Conservation (phyloP, 2,888 invertebrate genomes). For the Ophion ellenae region DNA sequence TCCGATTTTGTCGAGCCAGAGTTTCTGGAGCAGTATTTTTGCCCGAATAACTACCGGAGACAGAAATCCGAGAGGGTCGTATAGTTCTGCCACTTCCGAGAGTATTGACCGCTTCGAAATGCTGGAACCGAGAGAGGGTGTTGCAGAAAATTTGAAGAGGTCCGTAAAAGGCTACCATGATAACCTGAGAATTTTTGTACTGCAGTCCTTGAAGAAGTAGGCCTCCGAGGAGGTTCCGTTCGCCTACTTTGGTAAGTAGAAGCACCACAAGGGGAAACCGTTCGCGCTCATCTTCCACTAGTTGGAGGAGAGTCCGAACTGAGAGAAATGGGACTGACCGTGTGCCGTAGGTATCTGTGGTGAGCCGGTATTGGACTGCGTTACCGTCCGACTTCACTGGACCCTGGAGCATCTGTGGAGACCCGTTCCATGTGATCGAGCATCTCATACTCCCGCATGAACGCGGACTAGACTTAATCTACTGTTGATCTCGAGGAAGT, state of each 20-base stretch:
- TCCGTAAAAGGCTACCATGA: slow-evolving; percentile 54
- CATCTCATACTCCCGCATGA: background rate
- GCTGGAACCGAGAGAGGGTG: too few species aligned
- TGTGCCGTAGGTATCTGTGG: slow-evolving; percentile 7
- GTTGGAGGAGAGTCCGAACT: background rate
- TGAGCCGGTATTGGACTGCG: background rate
- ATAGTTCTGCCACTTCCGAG: slow-evolving; percentile 57
- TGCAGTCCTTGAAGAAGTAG: slow-evolving; percentile 28
- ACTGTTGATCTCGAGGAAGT: too few species aligned
- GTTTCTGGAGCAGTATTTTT: slow-evolving; percentile 60
- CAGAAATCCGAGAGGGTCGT: slow-evolving; percentile 62
- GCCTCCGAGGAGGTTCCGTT: background rate
- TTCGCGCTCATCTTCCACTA: slow-evolving; percentile 33
- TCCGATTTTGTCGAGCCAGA: slow-evolving; percentile 58
- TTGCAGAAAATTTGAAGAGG: slow-evolving; percentile 28
- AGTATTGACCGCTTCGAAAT: slow-evolving; percentile 55
- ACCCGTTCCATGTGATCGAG: background rate
- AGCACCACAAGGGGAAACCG: slow-evolving; percentile 21
- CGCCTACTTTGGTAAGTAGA: slow-evolving; percentile 20
- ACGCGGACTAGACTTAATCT: background rate
- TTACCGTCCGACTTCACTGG: background rate
- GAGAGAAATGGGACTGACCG: background rate
- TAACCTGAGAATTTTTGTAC: slow-evolving; percentile 51
- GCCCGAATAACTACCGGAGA: slow-evolving; percentile 60
- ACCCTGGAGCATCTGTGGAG: slow-evolving; percentile 76